Percentiles rank a stretch among this genome's conserved stretches.
Evolutionary conservation across 2,888 invertebrate genomes (phyloP).

Genomic region (Cantharis nigra): DNA sequence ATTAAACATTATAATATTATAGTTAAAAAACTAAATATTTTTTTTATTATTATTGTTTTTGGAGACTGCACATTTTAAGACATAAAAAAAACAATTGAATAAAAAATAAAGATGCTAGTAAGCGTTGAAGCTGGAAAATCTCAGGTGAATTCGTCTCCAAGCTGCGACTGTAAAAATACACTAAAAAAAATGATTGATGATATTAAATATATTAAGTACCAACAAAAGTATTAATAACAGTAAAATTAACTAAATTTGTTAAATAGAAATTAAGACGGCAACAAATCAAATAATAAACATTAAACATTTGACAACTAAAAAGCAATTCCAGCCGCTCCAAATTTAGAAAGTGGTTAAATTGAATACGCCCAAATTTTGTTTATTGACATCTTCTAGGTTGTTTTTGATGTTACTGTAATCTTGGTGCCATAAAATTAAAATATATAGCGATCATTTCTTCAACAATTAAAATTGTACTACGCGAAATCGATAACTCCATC

Average conservation of each 20-base stretch:
- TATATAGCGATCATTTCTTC: background rate
- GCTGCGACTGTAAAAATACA: too few relatives aligned
- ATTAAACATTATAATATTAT: too few relatives aligned
- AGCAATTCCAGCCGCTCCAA: background rate
- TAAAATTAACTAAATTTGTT: background rate
- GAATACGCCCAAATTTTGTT: background rate
- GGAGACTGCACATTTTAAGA: too few relatives aligned
- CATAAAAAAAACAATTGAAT: too few relatives aligned
- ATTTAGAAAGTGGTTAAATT: background rate
- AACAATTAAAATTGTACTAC: background rate
- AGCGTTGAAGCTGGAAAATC: too few relatives aligned
- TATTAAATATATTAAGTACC: background rate
- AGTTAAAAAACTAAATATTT: too few relatives aligned
- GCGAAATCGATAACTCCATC: background rate
- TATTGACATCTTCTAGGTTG: background rate
- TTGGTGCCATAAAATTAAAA: background rate
- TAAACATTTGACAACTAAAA: background rate
- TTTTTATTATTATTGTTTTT: too few relatives aligned
- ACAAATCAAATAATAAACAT: background rate
- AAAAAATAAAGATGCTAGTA: too few relatives aligned
- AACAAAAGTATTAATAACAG: background rate
- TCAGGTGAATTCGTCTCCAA: too few relatives aligned
- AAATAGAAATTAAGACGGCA: background rate
- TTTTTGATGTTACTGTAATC: background rate
- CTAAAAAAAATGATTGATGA: too few relatives aligned